Percentiles rank a stretch among this genome's conserved stretches.
phyloP scores from a whole-genome alignment of 2,113 vertebrate genomes.

The Sphaerodactylus townsendi region DNA sequence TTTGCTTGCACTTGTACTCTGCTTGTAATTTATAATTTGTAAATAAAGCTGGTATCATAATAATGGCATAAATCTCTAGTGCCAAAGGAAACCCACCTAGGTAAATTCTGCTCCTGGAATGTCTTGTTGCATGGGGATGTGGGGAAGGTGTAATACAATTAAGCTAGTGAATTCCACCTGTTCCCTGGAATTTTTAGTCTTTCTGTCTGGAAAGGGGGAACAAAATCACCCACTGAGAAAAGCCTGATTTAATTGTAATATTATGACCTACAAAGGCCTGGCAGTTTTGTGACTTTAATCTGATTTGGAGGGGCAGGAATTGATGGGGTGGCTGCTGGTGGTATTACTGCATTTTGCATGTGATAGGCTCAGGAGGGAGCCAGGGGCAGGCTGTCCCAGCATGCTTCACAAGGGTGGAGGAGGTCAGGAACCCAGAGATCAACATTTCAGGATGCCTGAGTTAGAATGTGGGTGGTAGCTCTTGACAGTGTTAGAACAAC shows the following conservation, averaged over 20 bases:
- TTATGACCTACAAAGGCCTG: slow-evolving; percentile 30
- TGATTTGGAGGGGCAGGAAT: slow-evolving; percentile 33
- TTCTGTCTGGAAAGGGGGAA: slow-evolving; percentile 19
- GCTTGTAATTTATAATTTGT: too few species aligned
- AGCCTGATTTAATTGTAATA: slow-evolving; percentile 59
- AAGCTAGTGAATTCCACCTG: not conserved
- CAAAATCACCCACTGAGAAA: not conserved
- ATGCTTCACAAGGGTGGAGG: not conserved
- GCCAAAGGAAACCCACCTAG: too few species aligned
- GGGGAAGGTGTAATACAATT: not conserved
- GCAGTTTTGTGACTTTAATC: slow-evolving; percentile 48
- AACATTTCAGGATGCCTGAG: not conserved
- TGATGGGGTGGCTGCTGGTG: not conserved
- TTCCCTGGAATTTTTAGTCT: not conserved
- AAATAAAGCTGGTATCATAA: too few species aligned
- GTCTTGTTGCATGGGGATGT: too few species aligned
- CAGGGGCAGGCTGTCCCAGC: slow-evolving; percentile 32
- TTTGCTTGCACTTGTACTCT: too few species aligned
- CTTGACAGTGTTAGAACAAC: not conserved
- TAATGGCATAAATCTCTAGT: too few species aligned
- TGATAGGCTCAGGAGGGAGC: slow-evolving; percentile 57
- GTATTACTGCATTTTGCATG: slow-evolving; percentile 11
- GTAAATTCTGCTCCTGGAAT: too few species aligned
- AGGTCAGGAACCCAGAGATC: not conserved
- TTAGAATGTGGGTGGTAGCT: not conserved